A percentile compares a stretch with the other conserved stretches of the same genome.
Conservation (phyloP, 2,113 vertebrate species). For the Panthera leo region DNA sequence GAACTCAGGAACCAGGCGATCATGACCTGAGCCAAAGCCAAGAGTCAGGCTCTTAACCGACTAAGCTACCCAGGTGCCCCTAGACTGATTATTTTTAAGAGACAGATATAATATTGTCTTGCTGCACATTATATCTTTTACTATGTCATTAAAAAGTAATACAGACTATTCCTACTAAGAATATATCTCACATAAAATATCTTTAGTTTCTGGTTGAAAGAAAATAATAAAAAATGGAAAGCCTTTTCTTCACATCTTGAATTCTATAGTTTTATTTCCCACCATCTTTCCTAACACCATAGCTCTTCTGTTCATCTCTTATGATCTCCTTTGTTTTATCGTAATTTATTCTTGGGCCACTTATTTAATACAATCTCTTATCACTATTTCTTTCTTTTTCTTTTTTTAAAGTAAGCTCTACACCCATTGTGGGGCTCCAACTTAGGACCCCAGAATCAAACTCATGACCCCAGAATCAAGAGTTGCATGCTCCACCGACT, state of each 20-base stretch:
- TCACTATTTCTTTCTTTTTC: neutral
- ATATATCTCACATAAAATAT: conserved; percentile 1
- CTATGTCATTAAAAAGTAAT: conserved; percentile 41
- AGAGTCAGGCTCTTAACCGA: no score
- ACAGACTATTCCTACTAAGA: conserved; percentile 4
- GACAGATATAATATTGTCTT: neutral
- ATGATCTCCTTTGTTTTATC: conserved; percentile 19
- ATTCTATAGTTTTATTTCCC: neutral
- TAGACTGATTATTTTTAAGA: conserved; percentile 50
- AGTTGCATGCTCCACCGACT: neutral
- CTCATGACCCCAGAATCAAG: neutral
- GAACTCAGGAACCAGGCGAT: no score
- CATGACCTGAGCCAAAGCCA: no score
- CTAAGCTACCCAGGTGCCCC: no score
- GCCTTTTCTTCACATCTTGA: neutral
- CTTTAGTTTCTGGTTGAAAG: conserved; percentile 44
- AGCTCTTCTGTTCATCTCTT: neutral
- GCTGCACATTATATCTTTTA: conserved; percentile 36
- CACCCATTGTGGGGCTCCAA: neutral
- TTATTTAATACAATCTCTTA: neutral
- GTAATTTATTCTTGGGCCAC: neutral
- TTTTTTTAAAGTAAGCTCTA: neutral
- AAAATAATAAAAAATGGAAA: conserved; percentile 34
- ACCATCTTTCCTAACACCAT: neutral
- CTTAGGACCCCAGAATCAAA: neutral